Evolutionary conservation across 2,888 invertebrate species (phyloP), one percentile per base, ranked within the genome.

Genomic region (Scaptomyza parva): DNA sequence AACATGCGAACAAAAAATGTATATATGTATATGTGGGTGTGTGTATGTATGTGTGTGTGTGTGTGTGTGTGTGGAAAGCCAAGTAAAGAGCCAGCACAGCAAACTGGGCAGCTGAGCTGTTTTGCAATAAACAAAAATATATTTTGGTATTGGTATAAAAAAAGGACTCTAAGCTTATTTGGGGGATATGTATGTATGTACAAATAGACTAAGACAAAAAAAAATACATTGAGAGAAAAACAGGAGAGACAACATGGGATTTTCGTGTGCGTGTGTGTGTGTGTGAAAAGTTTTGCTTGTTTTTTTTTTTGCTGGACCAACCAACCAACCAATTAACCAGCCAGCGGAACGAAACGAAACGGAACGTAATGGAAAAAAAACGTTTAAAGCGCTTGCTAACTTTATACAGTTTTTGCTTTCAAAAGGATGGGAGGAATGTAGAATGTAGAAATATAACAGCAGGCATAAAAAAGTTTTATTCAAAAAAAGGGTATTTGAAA

Each of bases 161-260:
- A 28, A 8, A 44, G 17, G 44, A 44, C 39, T 44, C 48, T 48
- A 20, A n/a, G 37, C 18, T 47, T 28, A 8, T 14, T 7, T 14
- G 35, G 14, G 53, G 44, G 40, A 17, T n/a, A n/a, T n/a, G n/a
- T n/a, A 37, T 71, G 24, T 28, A 78, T 86, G 37, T 80, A 81
- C 75, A 87, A 44, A 64, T 43, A 69, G 65, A 57, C 59, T 52
- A 48, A 59, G 72, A 62, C 59, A 54, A 44, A 58, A 8, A 35
- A 14, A 7, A 14, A 14, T 2, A 35, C 35, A 35, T 7, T 8
- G 44, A 51, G 28, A 47, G 30, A 76, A 57, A 50, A 37, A 67
- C 60, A 86, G 90, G 88, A 89, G 91, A 90, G 89, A 90, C 89
- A 88, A 89, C 89, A 91, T 90, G 89, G 87, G 91, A 85, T 82